These are phyloP conservation scores for Rhingia campestris DNA, from an alignment of 2,888 invertebrate species.

Conservation along the genomic window DNA sequence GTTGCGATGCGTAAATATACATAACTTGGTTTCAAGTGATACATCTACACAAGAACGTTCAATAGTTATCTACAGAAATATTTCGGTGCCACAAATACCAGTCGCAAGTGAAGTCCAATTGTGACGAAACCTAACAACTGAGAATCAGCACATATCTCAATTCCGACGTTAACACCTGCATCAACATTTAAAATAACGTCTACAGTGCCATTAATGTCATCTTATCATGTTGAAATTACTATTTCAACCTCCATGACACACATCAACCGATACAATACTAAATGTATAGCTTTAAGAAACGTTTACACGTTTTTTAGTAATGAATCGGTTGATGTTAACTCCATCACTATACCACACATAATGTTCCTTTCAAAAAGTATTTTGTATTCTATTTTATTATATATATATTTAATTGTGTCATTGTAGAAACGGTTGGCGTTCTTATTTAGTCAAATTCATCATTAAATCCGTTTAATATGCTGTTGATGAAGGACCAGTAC, in stretches of 20 bases:
- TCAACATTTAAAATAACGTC: background rate
- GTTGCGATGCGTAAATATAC: constrained; percentile 47
- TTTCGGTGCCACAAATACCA: background rate
- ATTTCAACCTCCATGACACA: background rate
- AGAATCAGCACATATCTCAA: background rate
- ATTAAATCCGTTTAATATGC: too few species aligned
- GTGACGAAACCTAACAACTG: background rate
- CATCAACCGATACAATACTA: background rate
- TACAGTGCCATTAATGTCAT: background rate
- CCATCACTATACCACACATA: too few species aligned
- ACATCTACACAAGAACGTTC: background rate
- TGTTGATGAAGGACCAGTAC: too few species aligned
- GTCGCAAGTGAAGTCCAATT: background rate
- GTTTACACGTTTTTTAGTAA: too few species aligned
- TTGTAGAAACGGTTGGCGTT: too few species aligned
- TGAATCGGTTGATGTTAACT: too few species aligned
- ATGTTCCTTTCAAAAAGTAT: too few species aligned
- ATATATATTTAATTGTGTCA: too few species aligned
- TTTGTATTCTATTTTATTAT: too few species aligned
- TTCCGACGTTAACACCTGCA: too few species aligned
- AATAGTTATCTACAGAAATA: constrained; percentile 6
- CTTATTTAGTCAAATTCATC: too few species aligned
- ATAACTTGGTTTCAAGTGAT: constrained; percentile 33
- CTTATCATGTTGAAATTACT: too few species aligned
- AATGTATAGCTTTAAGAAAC: background rate